A percentile compares a stretch with the other conserved stretches of the same genome.
Conservation (phyloP, 2,113 vertebrate species). For the Mesembrinibis cayennensis region DNA sequence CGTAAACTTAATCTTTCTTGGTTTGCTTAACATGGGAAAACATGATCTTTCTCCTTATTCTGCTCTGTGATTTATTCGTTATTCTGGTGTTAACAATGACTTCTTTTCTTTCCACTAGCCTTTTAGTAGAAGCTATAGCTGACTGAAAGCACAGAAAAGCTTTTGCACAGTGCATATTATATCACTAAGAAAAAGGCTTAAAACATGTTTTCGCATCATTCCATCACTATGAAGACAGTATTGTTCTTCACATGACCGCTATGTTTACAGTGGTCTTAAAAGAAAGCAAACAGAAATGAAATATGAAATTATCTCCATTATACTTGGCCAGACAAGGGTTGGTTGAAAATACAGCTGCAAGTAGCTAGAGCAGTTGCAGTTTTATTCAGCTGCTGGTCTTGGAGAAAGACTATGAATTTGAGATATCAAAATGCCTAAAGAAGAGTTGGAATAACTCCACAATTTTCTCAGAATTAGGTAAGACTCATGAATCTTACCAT, state of each 20-base stretch:
- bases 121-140: not conserved
- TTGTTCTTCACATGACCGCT: not conserved
- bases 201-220: not conserved
- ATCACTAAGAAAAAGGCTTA: not conserved
- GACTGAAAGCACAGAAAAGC: not conserved
- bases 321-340: not conserved
- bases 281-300: not conserved
- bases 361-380: not conserved
- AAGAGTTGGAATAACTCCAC: not conserved
- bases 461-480: not conserved
- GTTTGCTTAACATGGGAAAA: not conserved
- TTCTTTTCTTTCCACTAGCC: not conserved
- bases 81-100: not conserved
- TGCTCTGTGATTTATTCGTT: not conserved
- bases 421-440: not conserved
- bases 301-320: not conserved
- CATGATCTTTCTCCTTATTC: not conserved
- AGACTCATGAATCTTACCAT: not conserved
- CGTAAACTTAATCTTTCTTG: not conserved
- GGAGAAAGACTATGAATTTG: not conserved
- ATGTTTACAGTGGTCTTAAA: not conserved
- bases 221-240: not conserved
- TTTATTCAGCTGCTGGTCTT: not conserved
- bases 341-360: not conserved
- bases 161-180: not conserved